A percentile compares a stretch with the other conserved stretches of the same genome.
Conservation (phyloP, 2,113 vertebrate species). For the Istiophorus platypterus region DNA sequence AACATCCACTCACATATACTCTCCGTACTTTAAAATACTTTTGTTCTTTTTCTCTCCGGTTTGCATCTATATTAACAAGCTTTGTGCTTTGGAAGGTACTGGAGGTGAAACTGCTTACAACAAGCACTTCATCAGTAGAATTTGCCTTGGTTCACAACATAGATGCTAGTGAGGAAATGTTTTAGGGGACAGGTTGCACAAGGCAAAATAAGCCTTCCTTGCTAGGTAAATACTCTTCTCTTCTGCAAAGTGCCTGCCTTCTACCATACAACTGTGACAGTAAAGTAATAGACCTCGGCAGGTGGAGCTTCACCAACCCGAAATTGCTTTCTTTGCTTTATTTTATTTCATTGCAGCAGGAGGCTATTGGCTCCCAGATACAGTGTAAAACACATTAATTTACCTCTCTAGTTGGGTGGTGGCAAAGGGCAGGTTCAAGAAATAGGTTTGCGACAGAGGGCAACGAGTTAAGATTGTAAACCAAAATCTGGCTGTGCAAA, state of each 20-base stretch:
- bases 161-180: constrained; percentile 21
- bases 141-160: constrained; percentile 12
- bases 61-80: constrained; percentile 41
- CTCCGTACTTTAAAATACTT: neutral
- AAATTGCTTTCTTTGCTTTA: constrained; percentile 46
- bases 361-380: constrained; percentile 28
- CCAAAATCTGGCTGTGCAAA: neutral
- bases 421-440: constrained; percentile 6
- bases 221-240: constrained; percentile 17
- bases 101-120: constrained; percentile 19
- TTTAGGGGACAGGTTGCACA: constrained; percentile 34
- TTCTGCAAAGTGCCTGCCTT: constrained; percentile 7
- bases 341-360: constrained; percentile 27
- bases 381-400: constrained; percentile 43
- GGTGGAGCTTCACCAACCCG: constrained; percentile 48
- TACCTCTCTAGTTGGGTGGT: constrained; percentile 14
- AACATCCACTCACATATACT: neutral
- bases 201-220: constrained; percentile 29
- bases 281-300: constrained; percentile 51
- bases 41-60: constrained; percentile 30
- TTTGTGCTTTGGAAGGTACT: constrained; percentile 20
- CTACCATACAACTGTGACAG: constrained; percentile 42
- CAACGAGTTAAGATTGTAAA: constrained; percentile 20
- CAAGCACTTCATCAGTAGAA: constrained; percentile 35
- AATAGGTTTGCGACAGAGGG: constrained; percentile 2